Base-by-base conservation (phyloP, 2,797 vertebrate genomes). In the Gouania willdenowi region DNA sequence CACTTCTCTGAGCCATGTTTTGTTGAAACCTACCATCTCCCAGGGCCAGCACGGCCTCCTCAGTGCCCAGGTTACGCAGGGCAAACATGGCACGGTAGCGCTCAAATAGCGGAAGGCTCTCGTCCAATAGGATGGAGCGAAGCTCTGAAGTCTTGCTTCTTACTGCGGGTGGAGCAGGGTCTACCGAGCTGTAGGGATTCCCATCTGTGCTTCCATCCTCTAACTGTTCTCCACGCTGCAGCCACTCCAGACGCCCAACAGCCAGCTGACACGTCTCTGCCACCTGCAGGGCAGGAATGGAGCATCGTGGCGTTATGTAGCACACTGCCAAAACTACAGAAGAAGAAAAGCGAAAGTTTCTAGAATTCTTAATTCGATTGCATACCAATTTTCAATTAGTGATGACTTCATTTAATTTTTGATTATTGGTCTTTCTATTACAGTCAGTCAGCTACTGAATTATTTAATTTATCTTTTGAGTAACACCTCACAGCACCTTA, bases 1-100 rank as follows among this genome's bases (percentile, higher is more conserved):
- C n/a, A n/a, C n/a, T n/a, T n/a, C n/a, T n/a, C n/a, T n/a, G n/a
- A n/a, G n/a, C n/a, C n/a, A n/a, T n/a, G n/a, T n/a, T n/a, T n/a
- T 10, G 2, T 6, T 5, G 5, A 5, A 7, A 15, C 68, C 21
- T 55, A 98, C 96, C 95, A 0, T 95, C 95, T 0, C 90, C 91
- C 28, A 98, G 85, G 0, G 93, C 93, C 47, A 95, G 80, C 29
- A 87, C 94, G 0, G 95, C 92, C 20, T 90, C 89, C 51, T 81
- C 58, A 0, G 77, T 87, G 4, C 94, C 92, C 0, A 86, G 26
- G 8, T 98, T 92, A 0, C 95, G 85, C 29, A 98, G 84, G 0
- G 95, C 93, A 5, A 99, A 99, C 95, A 99, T 98, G 41, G 95
- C 94, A 0, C 91, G 79, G 76, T 99, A 99, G 1, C 96, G 92